A percentile compares a stretch with the other conserved stretches of the same genome.
Evolutionary conservation across 2,888 invertebrate genomes (phyloP).

Genomic region (Kuschelorhynchus macadamiae): DNA sequence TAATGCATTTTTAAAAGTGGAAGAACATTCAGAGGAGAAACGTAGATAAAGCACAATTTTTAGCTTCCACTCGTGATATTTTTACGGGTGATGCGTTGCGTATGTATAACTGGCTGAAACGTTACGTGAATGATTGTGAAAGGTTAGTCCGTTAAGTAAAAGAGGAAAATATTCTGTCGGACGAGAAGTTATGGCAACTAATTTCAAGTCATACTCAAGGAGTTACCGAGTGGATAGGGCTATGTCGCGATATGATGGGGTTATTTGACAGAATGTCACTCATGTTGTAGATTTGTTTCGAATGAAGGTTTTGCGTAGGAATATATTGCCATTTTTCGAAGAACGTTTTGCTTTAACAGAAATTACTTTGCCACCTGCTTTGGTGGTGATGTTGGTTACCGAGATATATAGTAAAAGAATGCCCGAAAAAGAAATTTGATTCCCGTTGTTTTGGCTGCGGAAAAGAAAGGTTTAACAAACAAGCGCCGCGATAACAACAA

Average conservation of each 20-base stretch:
- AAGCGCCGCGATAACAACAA: background rate
- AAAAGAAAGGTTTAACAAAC: constrained; percentile 7
- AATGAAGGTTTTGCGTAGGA: constrained; percentile 25
- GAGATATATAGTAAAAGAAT: background rate
- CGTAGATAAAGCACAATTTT: constrained; percentile 36
- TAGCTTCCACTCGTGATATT: constrained; percentile 34
- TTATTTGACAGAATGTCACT: constrained; percentile 33
- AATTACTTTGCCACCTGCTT: background rate
- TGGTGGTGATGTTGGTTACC: constrained; percentile 11
- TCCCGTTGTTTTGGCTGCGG: constrained; percentile 19
- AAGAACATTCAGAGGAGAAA: constrained; percentile 30
- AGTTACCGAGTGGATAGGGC: constrained; percentile 36
- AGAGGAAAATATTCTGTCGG: constrained; percentile 7
- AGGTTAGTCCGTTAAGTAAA: constrained; percentile 2
- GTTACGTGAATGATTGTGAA: background rate
- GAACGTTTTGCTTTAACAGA: constrained; percentile 6
- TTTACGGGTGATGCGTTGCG: constrained; percentile 38
- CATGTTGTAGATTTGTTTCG: constrained; percentile 7
- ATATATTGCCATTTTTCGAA: constrained; percentile 18
- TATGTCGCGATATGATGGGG: constrained; percentile 35
- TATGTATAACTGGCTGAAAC: constrained; percentile 48
- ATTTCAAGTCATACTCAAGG: constrained; percentile 42
- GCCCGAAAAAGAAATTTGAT: background rate
- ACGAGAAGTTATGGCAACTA: constrained; percentile 30
- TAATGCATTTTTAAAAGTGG: constrained; percentile 38